Conservation (phyloP, 1,140 invertebrate species). For the Anagrus nilaparvatae region DNA sequence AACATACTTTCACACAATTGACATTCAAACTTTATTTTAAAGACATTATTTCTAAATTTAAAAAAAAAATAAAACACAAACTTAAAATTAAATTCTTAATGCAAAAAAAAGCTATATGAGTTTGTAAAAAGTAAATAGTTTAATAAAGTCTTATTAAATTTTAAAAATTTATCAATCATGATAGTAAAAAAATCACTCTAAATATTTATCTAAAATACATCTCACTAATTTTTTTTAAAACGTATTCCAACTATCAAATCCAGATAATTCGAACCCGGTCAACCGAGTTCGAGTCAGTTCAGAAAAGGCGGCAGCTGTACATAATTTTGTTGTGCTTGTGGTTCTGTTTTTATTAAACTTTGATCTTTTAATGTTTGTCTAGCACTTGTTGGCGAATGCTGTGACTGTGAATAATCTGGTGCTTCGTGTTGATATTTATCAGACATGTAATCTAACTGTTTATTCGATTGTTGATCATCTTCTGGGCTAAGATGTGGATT, state of each 20-base stretch:
- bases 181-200: not conserved
- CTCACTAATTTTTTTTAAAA: not conserved
- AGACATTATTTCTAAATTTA: no score
- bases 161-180: not conserved
- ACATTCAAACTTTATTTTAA: no score
- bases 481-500: slow-evolving; percentile 43
- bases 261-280: slow-evolving; percentile 21
- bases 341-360: slow-evolving; percentile 49
- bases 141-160: not conserved
- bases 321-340: slow-evolving; percentile 49
- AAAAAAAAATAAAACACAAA: no score
- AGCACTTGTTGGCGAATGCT: slow-evolving; percentile 32
- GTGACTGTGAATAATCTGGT: slow-evolving; percentile 41
- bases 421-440: slow-evolving; percentile 50
- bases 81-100: no score
- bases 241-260: slow-evolving; percentile 18
- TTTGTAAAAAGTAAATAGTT: not conserved
- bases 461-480: slow-evolving; percentile 41
- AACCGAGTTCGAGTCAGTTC: slow-evolving; percentile 49
- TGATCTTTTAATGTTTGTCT: slow-evolving; percentile 45
- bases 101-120: no score
- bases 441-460: slow-evolving; percentile 33
- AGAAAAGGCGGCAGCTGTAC: slow-evolving; percentile 65
- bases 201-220: not conserved
- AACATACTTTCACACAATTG: no score